Conservation (phyloP, 2,888 invertebrate species). For the Noctua comes region DNA sequence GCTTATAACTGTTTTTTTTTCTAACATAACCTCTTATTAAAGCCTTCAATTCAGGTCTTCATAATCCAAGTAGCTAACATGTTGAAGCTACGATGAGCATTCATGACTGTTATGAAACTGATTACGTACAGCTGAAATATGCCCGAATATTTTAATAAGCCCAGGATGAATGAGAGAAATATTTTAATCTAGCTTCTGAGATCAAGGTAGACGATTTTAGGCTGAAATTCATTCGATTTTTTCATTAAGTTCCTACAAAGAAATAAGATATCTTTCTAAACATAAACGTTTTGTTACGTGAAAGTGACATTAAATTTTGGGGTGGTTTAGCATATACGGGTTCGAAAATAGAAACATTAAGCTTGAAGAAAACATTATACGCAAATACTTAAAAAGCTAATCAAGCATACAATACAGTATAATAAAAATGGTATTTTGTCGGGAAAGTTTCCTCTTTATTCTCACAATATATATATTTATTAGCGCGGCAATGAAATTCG, state of each 20-base stretch:
- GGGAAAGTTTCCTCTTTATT: constrained; percentile 1
- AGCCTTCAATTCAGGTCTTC: not conserved
- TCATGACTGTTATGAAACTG: constrained; percentile 30
- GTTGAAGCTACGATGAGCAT: constrained; percentile 3
- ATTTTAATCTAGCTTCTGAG: constrained; percentile 12
- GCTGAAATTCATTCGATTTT: not conserved
- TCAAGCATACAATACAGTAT: not conserved
- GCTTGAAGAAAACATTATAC: not conserved
- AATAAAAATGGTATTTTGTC: not conserved
- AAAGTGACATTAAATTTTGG: not conserved
- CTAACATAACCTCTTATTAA: not conserved
- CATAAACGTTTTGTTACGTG: not conserved
- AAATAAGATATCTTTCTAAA: not conserved
- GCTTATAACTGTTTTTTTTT: not conserved
- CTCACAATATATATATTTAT: constrained; percentile 21
- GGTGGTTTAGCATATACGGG: not conserved
- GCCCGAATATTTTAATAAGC: constrained; percentile 48
- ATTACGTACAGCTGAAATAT: constrained; percentile 23
- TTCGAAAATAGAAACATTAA: not conserved
- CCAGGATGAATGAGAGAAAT: constrained; percentile 19
- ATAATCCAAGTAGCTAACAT: not conserved
- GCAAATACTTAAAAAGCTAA: not conserved
- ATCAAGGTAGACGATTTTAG: constrained; percentile 5
- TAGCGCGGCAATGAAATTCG: constrained; percentile 14
- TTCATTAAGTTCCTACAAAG: not conserved